These are phyloP conservation scores for Drosophila paracracens DNA, from an alignment of 2,888 invertebrate species.

Conservation along the genomic window DNA sequence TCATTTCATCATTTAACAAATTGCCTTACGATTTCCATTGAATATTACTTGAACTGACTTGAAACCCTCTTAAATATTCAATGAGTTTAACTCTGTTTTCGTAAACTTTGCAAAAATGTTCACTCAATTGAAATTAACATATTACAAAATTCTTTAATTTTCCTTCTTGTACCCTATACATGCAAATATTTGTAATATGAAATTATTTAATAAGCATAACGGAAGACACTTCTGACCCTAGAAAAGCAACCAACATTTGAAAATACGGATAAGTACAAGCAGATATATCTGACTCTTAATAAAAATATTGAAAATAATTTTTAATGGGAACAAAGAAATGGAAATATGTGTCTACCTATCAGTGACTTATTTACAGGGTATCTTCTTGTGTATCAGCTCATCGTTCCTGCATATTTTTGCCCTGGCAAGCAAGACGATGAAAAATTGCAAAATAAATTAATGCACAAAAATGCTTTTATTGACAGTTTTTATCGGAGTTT, in stretches of 20 bases:
- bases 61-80: slow-evolving; percentile 46
- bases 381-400: neutral
- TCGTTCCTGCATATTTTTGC: neutral
- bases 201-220: neutral
- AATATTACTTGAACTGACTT: slow-evolving; percentile 19
- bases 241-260: neutral
- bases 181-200: neutral
- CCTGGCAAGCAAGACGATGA: slow-evolving; percentile 30
- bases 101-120: slow-evolving; percentile 31
- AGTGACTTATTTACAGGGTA: neutral
- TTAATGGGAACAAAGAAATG: neutral
- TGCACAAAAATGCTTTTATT: slow-evolving; percentile 74
- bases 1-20: slow-evolving; percentile 48
- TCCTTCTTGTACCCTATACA: slow-evolving; percentile 3
- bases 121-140: slow-evolving; percentile 58
- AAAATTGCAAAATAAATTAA: slow-evolving; percentile 58
- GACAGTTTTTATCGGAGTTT: slow-evolving; percentile 59
- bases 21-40: slow-evolving; percentile 32
- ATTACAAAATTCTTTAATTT: slow-evolving; percentile 24
- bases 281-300: neutral
- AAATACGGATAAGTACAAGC: neutral
- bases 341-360: neutral
- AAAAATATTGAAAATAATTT: neutral
- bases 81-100: slow-evolving; percentile 40
- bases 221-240: too few species aligned